Conservation (phyloP, 2,797 vertebrate species). For the Emydoidea blandingii region DNA sequence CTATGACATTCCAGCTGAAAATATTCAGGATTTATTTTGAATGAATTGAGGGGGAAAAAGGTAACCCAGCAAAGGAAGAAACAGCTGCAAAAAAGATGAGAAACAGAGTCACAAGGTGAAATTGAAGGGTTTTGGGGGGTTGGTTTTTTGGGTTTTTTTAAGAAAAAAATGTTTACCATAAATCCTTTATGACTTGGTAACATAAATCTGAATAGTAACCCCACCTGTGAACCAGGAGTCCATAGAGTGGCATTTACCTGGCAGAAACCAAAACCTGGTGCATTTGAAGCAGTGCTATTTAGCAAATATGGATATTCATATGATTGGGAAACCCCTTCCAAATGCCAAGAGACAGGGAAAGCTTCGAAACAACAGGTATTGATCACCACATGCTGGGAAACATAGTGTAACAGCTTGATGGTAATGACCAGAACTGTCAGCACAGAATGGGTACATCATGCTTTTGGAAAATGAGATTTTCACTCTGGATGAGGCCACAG, state of each 20-base stretch:
- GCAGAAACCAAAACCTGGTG: conserved; percentile 62
- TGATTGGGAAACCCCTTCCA: not conserved
- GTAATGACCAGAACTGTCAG: not conserved
- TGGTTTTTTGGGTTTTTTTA: not conserved
- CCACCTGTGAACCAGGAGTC: not conserved
- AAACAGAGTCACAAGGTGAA: conserved; percentile 52
- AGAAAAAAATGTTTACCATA: conserved; percentile 21
- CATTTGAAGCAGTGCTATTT: conserved; percentile 16
- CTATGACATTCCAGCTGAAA: not conserved
- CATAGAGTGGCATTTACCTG: conserved; percentile 15
- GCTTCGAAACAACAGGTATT: not conserved
- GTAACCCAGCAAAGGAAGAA: conserved; percentile 32
- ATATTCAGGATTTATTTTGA: not conserved
- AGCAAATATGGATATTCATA: conserved; percentile 18
- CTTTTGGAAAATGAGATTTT: accelerated
- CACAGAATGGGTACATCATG: not conserved
- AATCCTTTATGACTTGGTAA: not conserved
- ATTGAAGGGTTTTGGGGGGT: not conserved
- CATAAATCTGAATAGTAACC: conserved; percentile 27
- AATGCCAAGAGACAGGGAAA: not conserved
- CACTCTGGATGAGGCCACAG: not conserved
- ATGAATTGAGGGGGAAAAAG: conserved; percentile 3
- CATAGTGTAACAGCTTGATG: not conserved
- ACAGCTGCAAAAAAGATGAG: conserved; percentile 63
- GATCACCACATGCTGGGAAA: not conserved